Conservation (phyloP, 30 jellyfish, hydroid and myxozoan species). For the Calvadosia cruxmelitensis region DNA sequence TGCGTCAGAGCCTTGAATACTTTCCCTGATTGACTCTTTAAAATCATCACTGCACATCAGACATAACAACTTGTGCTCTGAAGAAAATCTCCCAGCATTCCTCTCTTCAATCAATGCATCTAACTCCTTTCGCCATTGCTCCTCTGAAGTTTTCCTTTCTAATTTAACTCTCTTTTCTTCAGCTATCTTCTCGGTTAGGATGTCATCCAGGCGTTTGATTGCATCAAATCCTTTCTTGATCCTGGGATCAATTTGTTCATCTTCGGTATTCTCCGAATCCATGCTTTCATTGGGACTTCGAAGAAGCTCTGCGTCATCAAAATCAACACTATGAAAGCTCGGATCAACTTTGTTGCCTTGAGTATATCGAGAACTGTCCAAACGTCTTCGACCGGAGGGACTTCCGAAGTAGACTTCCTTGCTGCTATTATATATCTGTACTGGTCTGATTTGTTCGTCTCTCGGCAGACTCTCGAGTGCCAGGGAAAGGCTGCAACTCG, state of each 20-base stretch:
- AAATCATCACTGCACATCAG: conserved; percentile 16
- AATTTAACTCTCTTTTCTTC: conserved; percentile 50
- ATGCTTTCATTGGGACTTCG: neutral
- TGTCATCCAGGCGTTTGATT: conserved; percentile 35
- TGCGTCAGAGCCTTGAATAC: too few relatives aligned
- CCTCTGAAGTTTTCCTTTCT: conserved; percentile 44
- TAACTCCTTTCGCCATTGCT: conserved; percentile 36
- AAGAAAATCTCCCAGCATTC: conserved; percentile 24
- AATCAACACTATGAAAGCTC: too few relatives aligned
- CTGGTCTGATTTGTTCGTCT: neutral
- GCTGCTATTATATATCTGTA: neutral
- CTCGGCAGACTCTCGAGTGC: neutral
- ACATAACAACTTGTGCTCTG: conserved; percentile 42
- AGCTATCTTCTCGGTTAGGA: conserved; percentile 41
- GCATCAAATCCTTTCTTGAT: conserved; percentile 36
- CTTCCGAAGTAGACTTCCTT: neutral
- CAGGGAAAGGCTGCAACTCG: neutral
- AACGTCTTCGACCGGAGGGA: too few relatives aligned
- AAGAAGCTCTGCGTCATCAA: too few relatives aligned
- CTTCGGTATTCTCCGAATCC: neutral
- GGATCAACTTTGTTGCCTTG: too few relatives aligned
- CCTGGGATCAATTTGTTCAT: conserved; percentile 19
- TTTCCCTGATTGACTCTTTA: neutral
- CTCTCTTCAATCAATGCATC: conserved; percentile 43
- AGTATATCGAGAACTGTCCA: too few relatives aligned